Percentiles rank a stretch among this genome's conserved stretches.
Evolutionary conservation across 1,140 invertebrate genomes (phyloP).

Genomic region (Bombus waltoni): DNA sequence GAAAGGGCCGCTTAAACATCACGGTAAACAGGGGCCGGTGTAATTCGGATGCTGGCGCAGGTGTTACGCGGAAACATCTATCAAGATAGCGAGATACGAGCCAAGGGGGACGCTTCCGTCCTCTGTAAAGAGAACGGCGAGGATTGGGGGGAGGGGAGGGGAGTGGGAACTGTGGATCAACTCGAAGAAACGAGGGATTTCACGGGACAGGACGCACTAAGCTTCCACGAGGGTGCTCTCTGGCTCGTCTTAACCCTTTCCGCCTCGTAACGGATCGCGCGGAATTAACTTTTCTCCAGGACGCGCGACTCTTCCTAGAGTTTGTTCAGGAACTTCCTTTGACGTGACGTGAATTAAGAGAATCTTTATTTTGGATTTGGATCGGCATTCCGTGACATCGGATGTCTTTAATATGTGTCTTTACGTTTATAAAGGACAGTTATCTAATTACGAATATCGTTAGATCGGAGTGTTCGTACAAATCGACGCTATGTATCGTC

Average conservation of each 20-base stretch:
- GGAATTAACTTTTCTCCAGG: slow-evolving; percentile 59
- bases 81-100: slow-evolving; percentile 76
- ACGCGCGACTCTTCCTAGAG: neutral
- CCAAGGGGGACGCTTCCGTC: slow-evolving; percentile 31
- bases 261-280: slow-evolving; percentile 50
- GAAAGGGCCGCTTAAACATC: slow-evolving; percentile 71
- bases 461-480: no score
- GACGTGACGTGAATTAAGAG: neutral
- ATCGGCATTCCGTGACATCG: no score
- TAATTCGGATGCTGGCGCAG: slow-evolving; percentile 79
- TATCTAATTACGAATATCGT: no score
- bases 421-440: no score
- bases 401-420: no score
- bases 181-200: slow-evolving; percentile 65
- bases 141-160: neutral
- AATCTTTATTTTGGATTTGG: neutral
- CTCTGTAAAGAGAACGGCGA: slow-evolving; percentile 37
- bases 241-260: slow-evolving; percentile 71
- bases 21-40: slow-evolving; percentile 67
- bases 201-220: slow-evolving; percentile 59
- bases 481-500: no score
- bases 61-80: slow-evolving; percentile 79
- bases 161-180: slow-evolving; percentile 56
- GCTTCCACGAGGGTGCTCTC: slow-evolving; percentile 58
- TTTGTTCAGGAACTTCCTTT: neutral